phyloP scores from a whole-genome alignment of 2,888 invertebrate species.

The Hirtodrosophila confusa region DNA sequence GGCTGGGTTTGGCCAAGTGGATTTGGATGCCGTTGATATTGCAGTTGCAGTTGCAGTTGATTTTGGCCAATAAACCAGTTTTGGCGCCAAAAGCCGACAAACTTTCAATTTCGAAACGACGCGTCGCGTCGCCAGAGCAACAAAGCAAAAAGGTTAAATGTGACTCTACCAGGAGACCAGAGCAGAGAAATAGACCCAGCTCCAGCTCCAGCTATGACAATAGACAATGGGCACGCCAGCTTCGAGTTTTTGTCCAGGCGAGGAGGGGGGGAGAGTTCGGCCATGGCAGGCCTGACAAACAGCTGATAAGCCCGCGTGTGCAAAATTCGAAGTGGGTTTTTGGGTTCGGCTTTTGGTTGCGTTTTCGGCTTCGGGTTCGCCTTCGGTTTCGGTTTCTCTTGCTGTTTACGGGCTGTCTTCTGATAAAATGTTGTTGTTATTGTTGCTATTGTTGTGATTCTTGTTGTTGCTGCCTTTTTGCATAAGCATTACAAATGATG shows the following conservation, averaged over 20 bases:
- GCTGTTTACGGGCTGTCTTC: constrained; percentile 37
- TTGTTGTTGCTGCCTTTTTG: constrained; percentile 13
- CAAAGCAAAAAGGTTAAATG: constrained; percentile 64
- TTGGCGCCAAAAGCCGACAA: constrained; percentile 61
- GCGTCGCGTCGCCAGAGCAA: constrained; percentile 42
- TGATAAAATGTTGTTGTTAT: constrained; percentile 47
- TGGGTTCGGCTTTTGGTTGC: constrained; percentile 43
- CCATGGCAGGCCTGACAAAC: constrained; percentile 59
- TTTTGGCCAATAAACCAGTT: constrained; percentile 63
- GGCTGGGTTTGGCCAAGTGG: constrained; percentile 55
- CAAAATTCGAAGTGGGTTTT: constrained; percentile 47
- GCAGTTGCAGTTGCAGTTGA: constrained; percentile 28
- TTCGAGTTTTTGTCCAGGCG: not conserved
- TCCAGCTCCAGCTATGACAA: constrained; percentile 1
- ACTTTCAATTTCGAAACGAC: constrained; percentile 70
- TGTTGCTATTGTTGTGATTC: not conserved
- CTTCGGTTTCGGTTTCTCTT: constrained; percentile 7
- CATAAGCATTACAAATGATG: constrained; percentile 67
- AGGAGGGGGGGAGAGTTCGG: not conserved
- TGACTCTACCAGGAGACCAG: constrained; percentile 35
- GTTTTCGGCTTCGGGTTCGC: constrained; percentile 21
- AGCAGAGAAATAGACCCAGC: constrained; percentile 9
- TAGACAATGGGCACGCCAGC: constrained; percentile 40
- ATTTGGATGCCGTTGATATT: constrained; percentile 11
- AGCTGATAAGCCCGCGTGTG: constrained; percentile 63